Base-by-base conservation (phyloP, 1,140 invertebrate genomes). In the Drosophila pandora region DNA sequence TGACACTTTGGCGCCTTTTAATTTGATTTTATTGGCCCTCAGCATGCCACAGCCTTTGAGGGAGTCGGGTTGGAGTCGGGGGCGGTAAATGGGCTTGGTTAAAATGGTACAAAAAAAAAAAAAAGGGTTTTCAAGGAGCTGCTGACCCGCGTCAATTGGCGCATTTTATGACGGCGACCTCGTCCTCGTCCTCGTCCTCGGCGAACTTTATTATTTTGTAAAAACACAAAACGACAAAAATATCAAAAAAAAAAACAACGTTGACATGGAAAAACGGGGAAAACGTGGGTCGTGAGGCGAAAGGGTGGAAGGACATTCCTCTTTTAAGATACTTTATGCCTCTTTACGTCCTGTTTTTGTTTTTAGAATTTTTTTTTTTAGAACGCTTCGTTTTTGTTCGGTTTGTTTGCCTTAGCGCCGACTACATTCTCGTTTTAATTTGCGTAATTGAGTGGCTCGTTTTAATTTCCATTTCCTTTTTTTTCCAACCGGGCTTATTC, bases 1-100 rank as follows among this genome's bases (percentile, higher is more conserved):
- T 88, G 82, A 87, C 82, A 87, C 82, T 87, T 87, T 87, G 82
- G 82, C 82, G 82, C 83, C 82, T 87, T 88, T 87, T 87, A 87
- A 87, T 87, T 87, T 88, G 83, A 87, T 87, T 87, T 87, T 88
- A 87, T 87, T 87, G 83, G 83, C 71, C 83, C 70, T 88, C 79
- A 65, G 68, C 78, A 82, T 88, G 82, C 64, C 74, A 87, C 61
- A 13, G 34, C 34, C 10, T 32, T 32, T 32, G 8, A 32, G 8
- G 7, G 22, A 12, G 43, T 6, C 32, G n/a, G 52, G 13, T n/a
- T 30, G 32, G 7, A 32, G 8, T 7, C 30, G 2, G 10, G 34
- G 34, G 10, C 41, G 34, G 10, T 47, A 41, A 54, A 28, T 48
- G 22, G 30, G 25, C 9, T 12, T 32, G 32, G 12, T 12, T n/a